Conservation (phyloP, 2,113 vertebrate species). For the Etia nguti region DNA sequence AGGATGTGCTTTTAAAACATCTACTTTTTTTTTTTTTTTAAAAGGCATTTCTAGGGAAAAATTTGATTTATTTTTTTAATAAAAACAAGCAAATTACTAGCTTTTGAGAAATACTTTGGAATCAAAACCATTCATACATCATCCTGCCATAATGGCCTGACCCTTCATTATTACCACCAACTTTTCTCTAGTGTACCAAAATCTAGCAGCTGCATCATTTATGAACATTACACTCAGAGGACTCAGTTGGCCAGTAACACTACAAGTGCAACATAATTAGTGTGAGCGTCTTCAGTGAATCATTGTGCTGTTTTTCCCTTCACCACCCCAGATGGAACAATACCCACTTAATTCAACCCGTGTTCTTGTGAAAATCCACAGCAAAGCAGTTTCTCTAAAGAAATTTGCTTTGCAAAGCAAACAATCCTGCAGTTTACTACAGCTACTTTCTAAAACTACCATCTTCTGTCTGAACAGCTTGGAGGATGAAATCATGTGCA, state of each 20-base stretch:
- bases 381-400: background rate
- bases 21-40: background rate
- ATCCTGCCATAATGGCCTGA: background rate
- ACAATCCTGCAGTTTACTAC: background rate
- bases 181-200: background rate
- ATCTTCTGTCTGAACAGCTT: background rate
- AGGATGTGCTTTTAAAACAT: background rate
- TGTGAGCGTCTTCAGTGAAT: conserved; percentile 28
- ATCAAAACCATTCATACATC: background rate
- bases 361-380: background rate
- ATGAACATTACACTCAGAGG: conserved; percentile 34
- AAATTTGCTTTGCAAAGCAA: background rate
- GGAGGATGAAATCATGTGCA: background rate
- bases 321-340: conserved; percentile 44
- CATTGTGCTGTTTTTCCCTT: conserved; percentile 20
- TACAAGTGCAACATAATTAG: conserved; percentile 35
- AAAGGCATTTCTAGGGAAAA: background rate
- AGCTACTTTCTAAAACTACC: background rate
- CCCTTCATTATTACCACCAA: background rate
- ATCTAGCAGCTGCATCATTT: conserved; percentile 31
- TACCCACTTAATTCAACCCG: background rate
- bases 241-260: conserved; percentile 43
- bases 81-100: background rate
- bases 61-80: background rate
- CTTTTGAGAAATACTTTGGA: background rate